These are phyloP conservation scores for Corythucha ciliata DNA, from an alignment of 2,888 invertebrate species.

Conservation along the genomic window DNA sequence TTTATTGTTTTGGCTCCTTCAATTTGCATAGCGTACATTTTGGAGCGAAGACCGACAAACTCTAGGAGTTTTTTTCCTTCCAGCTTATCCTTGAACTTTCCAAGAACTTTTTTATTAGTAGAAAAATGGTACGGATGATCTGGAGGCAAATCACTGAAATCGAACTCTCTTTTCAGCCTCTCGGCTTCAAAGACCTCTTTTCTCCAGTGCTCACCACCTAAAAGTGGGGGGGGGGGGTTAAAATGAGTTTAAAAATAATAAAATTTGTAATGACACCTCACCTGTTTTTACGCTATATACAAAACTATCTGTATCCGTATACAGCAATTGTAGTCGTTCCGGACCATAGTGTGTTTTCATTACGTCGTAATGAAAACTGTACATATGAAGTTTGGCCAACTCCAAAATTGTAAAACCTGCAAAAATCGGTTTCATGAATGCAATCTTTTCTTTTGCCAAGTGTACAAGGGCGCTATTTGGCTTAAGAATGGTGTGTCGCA, in stretches of 20 bases:
- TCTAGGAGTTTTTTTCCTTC: slow-evolving; percentile 37
- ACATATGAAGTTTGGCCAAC: slow-evolving; percentile 15
- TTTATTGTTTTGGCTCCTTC: slow-evolving; percentile 28
- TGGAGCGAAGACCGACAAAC: slow-evolving; percentile 37
- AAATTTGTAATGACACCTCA: too few species aligned
- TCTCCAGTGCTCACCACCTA: too few species aligned
- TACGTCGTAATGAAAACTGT: slow-evolving; percentile 16
- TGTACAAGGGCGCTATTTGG: slow-evolving; percentile 15
- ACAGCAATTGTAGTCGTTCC: slow-evolving; percentile 6
- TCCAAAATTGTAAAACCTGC: slow-evolving; percentile 21
- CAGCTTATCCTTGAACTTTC: slow-evolving; percentile 39
- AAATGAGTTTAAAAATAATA: too few species aligned
- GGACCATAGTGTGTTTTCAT: slow-evolving; percentile 8
- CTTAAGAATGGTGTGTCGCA: slow-evolving; percentile 10
- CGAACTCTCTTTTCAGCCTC: slow-evolving; percentile 33
- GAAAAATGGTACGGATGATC: slow-evolving; percentile 17
- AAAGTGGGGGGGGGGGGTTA: too few species aligned
- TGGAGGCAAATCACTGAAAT: slow-evolving; percentile 35
- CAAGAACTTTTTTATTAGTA: slow-evolving; percentile 35
- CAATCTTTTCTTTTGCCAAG: slow-evolving; percentile 13
- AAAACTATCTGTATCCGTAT: slow-evolving; percentile 23
- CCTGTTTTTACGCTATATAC: slow-evolving; percentile 12
- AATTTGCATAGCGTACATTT: slow-evolving; percentile 33
- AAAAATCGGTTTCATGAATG: slow-evolving; percentile 23
- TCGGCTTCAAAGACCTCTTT: too few species aligned